Base-by-base conservation (phyloP, 1,140 invertebrate species). In the Philaenus spumarius region DNA sequence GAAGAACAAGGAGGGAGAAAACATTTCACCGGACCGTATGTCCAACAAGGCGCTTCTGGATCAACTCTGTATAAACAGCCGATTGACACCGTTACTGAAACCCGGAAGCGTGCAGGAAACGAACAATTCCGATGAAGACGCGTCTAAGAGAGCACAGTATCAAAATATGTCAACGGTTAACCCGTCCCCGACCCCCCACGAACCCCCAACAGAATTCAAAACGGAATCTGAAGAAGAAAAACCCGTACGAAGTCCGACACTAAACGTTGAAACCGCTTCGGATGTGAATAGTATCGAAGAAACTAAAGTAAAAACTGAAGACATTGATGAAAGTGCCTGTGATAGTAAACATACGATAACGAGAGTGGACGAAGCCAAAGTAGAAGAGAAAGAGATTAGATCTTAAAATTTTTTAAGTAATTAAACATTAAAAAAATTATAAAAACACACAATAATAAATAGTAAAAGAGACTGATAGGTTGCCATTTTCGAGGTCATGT, bases 31-130 rank as follows among this genome's bases (percentile, higher is more conserved):
- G 2, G 76, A 78, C 56, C 71, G 75, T 52, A 73, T 78, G 72
- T 79, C 80, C 37, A 79, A 80, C 61, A 82, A 83, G 62, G 80
- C 83, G 12, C 69, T 87, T 59, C 75, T 88, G 64, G 85, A 87
- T 67, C 85, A 87, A 69, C 70, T 88, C 61, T 82, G 84, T 65
- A 75, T 81, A 45, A 85, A 83, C 55, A 77, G 77, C 47, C 69
- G 75, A 52, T 67, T 78, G 12, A 20, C 52, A 4, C 56, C 56
- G 5, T 22, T 58, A 2, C 30, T 35, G 22, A 53, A 39, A 22
- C 19, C 50, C 2, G 26, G 26, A 30, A 30, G 26, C 9, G 3
- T 9, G 26, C 26, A 30, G 9, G 50, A 53, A 20, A 14, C 6
- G 7, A 53, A 35, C 19, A 53, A 34, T 39, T 53, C 50, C 37